Conservation (phyloP, 2,888 invertebrate species). For the Microctonus hyperodae region DNA sequence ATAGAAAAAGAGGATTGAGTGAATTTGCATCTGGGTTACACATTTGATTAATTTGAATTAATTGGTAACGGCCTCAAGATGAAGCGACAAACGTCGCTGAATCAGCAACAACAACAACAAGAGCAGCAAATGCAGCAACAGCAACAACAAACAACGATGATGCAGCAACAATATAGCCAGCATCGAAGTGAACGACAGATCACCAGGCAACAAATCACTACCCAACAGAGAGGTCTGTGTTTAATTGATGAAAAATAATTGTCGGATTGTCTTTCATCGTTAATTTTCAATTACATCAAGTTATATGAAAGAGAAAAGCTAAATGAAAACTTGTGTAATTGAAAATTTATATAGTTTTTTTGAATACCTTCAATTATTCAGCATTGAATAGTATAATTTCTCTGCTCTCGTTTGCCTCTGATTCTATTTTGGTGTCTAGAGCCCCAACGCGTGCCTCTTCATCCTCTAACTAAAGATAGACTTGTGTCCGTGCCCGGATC, state of each 20-base stretch:
- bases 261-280: slow-evolving; percentile 19
- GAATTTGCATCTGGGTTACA: slow-evolving; percentile 34
- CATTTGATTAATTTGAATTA: slow-evolving; percentile 32
- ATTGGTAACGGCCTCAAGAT: slow-evolving; percentile 65
- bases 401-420: slow-evolving; percentile 40
- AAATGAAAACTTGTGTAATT: not conserved
- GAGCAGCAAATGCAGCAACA: slow-evolving; percentile 60
- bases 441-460: slow-evolving; percentile 45
- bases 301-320: not conserved
- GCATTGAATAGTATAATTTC: slow-evolving; percentile 19
- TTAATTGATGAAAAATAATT: slow-evolving; percentile 4
- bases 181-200: slow-evolving; percentile 80
- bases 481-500: slow-evolving; percentile 34
- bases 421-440: slow-evolving; percentile 60
- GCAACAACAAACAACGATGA: slow-evolving; percentile 63
- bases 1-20: slow-evolving; percentile 39
- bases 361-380: not conserved
- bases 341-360: not conserved
- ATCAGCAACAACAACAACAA: slow-evolving; percentile 66
- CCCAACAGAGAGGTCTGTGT: slow-evolving; percentile 76
- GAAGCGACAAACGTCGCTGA: slow-evolving; percentile 75
- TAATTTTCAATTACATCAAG: not conserved
- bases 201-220: slow-evolving; percentile 77
- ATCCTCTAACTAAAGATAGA: slow-evolving; percentile 53
- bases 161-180: slow-evolving; percentile 64